phyloP scores from a whole-genome alignment of 2,797 vertebrate genomes.

The Poeciliopsis infans region DNA sequence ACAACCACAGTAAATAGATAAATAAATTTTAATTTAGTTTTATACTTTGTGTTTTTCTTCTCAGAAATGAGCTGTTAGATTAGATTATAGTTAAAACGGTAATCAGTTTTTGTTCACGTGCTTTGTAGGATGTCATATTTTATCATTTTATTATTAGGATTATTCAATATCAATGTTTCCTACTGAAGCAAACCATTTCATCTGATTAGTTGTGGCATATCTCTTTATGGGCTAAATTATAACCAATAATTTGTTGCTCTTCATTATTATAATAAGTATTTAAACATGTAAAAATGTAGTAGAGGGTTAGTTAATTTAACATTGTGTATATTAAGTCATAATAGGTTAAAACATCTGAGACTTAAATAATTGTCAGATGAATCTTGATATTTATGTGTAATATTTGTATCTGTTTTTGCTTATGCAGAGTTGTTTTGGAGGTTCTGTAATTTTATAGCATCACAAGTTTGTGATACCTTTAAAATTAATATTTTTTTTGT shows the following conservation, averaged over 20 bases:
- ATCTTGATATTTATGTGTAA: background rate
- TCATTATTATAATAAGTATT: background rate
- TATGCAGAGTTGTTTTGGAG: background rate
- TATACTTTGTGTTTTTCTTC: background rate
- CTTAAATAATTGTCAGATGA: background rate
- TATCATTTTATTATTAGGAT: background rate
- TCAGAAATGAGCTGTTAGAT: background rate
- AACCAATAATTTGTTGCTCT: background rate
- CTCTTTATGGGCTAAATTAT: background rate
- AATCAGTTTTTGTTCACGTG: background rate
- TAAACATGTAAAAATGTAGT: too few relatives aligned
- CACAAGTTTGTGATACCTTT: constrained; percentile 5
- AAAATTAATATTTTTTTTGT: background rate
- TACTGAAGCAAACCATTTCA: background rate
- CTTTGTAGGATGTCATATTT: constrained; percentile 10
- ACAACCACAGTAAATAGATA: background rate
- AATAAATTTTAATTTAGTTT: background rate
- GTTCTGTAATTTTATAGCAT: constrained; percentile 20
- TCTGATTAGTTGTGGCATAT: constrained; percentile 2
- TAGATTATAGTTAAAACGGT: background rate
- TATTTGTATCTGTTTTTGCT: background rate
- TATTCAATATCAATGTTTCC: background rate
- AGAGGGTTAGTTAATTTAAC: background rate
- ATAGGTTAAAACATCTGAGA: background rate
- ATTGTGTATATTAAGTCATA: background rate